A percentile compares a stretch with the other conserved stretches of the same genome.
These are phyloP conservation scores for Monodelphis domestica DNA, from an alignment of 2,797 vertebrate genomes.

Conservation along the genomic window DNA sequence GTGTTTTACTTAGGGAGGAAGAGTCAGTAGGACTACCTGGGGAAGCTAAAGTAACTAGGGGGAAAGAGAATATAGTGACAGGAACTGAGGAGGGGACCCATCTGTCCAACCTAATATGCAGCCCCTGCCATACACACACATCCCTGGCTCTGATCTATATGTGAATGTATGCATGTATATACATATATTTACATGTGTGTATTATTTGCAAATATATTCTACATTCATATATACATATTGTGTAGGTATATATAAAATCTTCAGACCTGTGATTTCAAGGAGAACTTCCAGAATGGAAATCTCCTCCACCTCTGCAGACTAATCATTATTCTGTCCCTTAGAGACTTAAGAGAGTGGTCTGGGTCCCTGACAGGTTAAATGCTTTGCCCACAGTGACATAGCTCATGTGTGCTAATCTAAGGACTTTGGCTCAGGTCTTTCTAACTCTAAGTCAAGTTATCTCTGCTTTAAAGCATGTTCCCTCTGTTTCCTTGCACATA, in stretches of 20 bases:
- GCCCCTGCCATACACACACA: background rate
- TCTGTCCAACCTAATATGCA: background rate
- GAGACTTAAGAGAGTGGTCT: background rate
- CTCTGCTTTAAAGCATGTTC: background rate
- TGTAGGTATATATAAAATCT: background rate
- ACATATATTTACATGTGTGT: background rate
- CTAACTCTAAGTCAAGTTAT: background rate
- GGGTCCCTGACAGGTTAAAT: background rate
- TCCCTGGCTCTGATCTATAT: background rate
- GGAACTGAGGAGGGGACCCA: background rate
- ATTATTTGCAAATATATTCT: background rate
- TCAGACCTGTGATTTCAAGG: background rate
- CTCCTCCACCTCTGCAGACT: accelerated
- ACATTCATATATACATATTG: background rate
- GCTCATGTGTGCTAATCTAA: background rate
- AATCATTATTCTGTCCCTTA: background rate
- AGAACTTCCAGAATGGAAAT: background rate
- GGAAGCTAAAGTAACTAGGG: too few relatives aligned
- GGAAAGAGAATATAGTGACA: background rate
- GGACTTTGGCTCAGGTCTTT: background rate
- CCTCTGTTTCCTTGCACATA: background rate
- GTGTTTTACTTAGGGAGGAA: background rate
- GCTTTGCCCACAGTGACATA: accelerated
- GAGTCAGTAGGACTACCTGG: too few relatives aligned
- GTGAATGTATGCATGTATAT: background rate